phyloP scores from a whole-genome alignment of 1,140 invertebrate genomes.

The Atopsyche davidsoni region DNA sequence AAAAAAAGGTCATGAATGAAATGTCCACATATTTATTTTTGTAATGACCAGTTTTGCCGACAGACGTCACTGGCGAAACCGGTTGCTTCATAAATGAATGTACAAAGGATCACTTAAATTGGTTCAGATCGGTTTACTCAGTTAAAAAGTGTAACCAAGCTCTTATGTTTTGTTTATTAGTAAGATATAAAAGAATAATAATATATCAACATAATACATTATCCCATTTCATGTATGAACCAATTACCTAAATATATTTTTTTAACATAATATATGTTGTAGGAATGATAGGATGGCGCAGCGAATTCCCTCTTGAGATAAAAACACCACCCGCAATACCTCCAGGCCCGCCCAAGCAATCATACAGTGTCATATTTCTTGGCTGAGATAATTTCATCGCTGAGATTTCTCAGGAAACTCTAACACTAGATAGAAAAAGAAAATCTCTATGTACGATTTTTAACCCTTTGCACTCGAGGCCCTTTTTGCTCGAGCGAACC shows the following conservation, averaged over 20 bases:
- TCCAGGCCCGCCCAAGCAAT: neutral
- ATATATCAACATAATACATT: neutral
- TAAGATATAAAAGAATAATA: neutral
- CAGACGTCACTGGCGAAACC: too few relatives aligned
- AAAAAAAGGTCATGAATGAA: too few relatives aligned
- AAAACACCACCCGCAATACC: constrained; percentile 5
- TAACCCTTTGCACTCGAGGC: too few relatives aligned
- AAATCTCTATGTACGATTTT: too few relatives aligned
- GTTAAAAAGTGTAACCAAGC: neutral
- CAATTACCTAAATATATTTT: neutral
- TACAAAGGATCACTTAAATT: too few relatives aligned
- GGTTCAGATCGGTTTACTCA: neutral
- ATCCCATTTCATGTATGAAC: constrained; percentile 1
- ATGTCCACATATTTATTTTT: too few relatives aligned
- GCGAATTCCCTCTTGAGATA: constrained; percentile 11
- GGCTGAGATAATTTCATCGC: constrained; percentile 10
- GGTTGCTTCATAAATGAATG: too few relatives aligned
- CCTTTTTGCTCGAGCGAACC: too few relatives aligned
- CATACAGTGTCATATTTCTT: constrained; percentile 18
- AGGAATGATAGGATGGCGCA: constrained; percentile 22
- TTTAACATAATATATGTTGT: neutral
- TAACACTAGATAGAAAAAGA: too few relatives aligned
- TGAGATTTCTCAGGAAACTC: too few relatives aligned
- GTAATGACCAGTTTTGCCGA: too few relatives aligned
- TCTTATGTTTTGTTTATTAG: too few relatives aligned